Conservation (phyloP, 2,888 invertebrate species). For the Amiota mariae region DNA sequence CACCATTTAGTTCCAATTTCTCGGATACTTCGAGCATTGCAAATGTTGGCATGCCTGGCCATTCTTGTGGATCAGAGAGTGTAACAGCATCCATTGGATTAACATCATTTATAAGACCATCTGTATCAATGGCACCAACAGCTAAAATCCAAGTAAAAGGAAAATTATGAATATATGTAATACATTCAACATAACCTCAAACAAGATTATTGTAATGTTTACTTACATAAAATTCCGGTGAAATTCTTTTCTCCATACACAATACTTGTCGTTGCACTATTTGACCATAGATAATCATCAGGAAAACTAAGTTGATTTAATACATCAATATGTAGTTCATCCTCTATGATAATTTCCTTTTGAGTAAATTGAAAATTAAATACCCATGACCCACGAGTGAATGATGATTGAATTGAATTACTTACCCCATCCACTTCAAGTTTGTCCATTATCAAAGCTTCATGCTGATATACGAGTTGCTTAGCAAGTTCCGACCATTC, state of each 20-base stretch:
- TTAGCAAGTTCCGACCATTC: slow-evolving; percentile 73
- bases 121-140: slow-evolving; percentile 69
- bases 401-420: slow-evolving; percentile 54
- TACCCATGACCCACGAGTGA: slow-evolving; percentile 41
- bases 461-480: slow-evolving; percentile 74
- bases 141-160: slow-evolving; percentile 38
- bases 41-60: slow-evolving; percentile 74
- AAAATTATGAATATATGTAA: too few species aligned
- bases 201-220: background rate
- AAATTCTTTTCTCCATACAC: slow-evolving; percentile 76
- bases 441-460: slow-evolving; percentile 69
- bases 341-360: slow-evolving; percentile 72
- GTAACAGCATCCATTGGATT: slow-evolving; percentile 74
- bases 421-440: slow-evolving; percentile 75
- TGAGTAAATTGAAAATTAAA: slow-evolving; percentile 5
- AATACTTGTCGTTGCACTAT: slow-evolving; percentile 61
- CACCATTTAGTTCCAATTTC: slow-evolving; percentile 75
- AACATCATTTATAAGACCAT: slow-evolving; percentile 74
- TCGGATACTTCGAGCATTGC: slow-evolving; percentile 75
- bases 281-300: slow-evolving; percentile 74
- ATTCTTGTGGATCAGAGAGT: slow-evolving; percentile 72
- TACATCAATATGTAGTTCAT: slow-evolving; percentile 62
- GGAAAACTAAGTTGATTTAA: slow-evolving; percentile 76
- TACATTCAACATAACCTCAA: background rate
- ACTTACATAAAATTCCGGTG: slow-evolving; percentile 65